Percentiles rank a stretch among this genome's conserved stretches.
phyloP scores from a whole-genome alignment of 2,888 invertebrate genomes.

The Kuschelorhynchus macadamiae region DNA sequence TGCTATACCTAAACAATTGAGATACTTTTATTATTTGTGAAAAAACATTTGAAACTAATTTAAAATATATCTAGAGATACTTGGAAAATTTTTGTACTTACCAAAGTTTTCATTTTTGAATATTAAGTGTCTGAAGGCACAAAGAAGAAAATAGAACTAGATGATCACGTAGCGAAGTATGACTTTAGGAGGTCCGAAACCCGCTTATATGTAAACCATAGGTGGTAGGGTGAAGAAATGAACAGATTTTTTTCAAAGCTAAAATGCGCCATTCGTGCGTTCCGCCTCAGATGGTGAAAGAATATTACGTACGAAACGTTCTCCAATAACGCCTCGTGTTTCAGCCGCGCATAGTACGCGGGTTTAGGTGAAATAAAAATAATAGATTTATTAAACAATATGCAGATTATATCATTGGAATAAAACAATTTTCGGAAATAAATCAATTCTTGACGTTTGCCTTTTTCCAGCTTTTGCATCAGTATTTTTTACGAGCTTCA shows the following conservation, averaged over 20 bases:
- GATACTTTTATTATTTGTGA: too few relatives aligned
- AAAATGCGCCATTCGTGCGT: slow-evolving; percentile 19
- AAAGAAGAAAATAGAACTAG: slow-evolving; percentile 18
- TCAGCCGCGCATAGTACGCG: neutral
- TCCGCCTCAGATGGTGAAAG: slow-evolving; percentile 38
- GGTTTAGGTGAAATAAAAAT: slow-evolving; percentile 1
- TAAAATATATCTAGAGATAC: too few relatives aligned
- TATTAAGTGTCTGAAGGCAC: neutral
- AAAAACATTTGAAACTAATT: too few relatives aligned
- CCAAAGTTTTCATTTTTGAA: slow-evolving; percentile 39
- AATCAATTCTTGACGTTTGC: too few relatives aligned
- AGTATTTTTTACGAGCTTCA: too few relatives aligned
- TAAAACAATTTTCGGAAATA: too few relatives aligned
- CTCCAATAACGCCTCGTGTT: neutral
- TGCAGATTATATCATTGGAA: too few relatives aligned
- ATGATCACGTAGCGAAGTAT: slow-evolving; percentile 8
- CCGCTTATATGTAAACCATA: slow-evolving; percentile 49
- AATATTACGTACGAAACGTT: slow-evolving; percentile 22
- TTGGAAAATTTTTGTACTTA: too few relatives aligned
- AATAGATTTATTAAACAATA: too few relatives aligned
- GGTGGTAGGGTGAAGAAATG: slow-evolving; percentile 43
- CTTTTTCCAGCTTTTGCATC: too few relatives aligned
- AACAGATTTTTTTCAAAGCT: slow-evolving; percentile 20
- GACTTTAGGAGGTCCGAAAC: slow-evolving; percentile 21
- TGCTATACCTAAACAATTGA: too few relatives aligned